These are phyloP conservation scores for Neodon shergylaensis DNA, from an alignment of 2,113 vertebrate genomes.

Conservation along the genomic window DNA sequence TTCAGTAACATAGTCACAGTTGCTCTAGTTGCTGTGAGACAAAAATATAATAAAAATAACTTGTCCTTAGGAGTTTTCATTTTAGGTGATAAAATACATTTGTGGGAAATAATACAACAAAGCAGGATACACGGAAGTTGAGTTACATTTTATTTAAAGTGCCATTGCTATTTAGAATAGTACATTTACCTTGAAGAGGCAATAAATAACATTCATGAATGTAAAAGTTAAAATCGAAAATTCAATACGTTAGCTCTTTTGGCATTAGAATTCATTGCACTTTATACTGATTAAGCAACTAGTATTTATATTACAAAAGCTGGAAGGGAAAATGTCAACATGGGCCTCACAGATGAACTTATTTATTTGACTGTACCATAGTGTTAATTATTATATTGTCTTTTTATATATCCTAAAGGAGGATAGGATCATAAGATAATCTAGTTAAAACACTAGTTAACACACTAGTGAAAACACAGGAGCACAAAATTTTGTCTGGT, in stretches of 20 bases:
- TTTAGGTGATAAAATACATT: slow-evolving; percentile 36
- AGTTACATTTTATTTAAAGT: slow-evolving; percentile 45
- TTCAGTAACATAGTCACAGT: background rate
- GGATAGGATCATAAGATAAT: slow-evolving; percentile 6
- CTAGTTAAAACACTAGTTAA: too few species aligned
- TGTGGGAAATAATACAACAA: slow-evolving; percentile 42
- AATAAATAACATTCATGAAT: background rate
- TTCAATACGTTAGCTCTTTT: slow-evolving; percentile 48
- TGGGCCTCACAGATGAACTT: slow-evolving; percentile 36
- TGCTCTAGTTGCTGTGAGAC: slow-evolving; percentile 17
- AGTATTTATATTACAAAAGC: slow-evolving; percentile 43
- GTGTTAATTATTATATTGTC: slow-evolving; percentile 11
- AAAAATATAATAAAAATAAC: slow-evolving; percentile 54
- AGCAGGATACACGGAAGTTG: background rate
- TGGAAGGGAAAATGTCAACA: slow-evolving; percentile 49
- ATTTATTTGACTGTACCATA: slow-evolving; percentile 38
- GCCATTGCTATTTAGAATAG: slow-evolving; percentile 40
- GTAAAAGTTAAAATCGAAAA: slow-evolving; percentile 22
- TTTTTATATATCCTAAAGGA: slow-evolving; percentile 18
- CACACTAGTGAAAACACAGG: slow-evolving; percentile 5
- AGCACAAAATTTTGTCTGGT: background rate
- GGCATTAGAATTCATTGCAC: slow-evolving; percentile 40
- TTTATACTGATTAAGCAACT: slow-evolving; percentile 56
- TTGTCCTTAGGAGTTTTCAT: slow-evolving; percentile 26
- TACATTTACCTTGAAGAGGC: background rate